Base-by-base conservation (phyloP, 2,113 vertebrate species). In the Pogona vitticeps region DNA sequence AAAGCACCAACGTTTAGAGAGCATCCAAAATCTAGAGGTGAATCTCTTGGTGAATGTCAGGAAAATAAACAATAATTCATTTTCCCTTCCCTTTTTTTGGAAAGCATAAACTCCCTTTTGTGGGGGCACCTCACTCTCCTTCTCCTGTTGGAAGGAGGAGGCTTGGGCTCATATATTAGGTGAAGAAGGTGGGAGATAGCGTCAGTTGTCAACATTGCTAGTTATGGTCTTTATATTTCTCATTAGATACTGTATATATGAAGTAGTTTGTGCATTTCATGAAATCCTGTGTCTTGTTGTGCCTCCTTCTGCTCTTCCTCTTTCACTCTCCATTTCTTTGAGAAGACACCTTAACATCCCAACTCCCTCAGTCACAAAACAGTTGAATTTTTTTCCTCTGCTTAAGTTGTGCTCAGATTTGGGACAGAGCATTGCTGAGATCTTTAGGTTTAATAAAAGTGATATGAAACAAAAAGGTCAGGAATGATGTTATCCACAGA, bases 381-480 rank as follows among this genome's bases (percentile, higher is more conserved):
- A 85, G 56, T 85, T 94, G 46, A 83, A 14, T 90, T 83, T 56
- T 88, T 1, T 31, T 86, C 6, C 88, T 89, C 84, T 85, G 71
- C n/a, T 75, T 79, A 91, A 71, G 10, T 85, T 8, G 80, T 80
- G 80, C 84, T 88, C 23, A 77, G 63, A 82, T n/a, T 88, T 42
- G 79, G 83, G 91, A 90, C 89, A 59, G 91, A 92, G 58, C 86
- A 1, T 23, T 91, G 61, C 83, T 79, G 79, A 90, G 61, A 80
- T 88, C 81, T 82, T 85, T 80, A 84, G 86, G 33, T 92, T 94
- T 93, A 93, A 94, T 93, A 91, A 90, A 91, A 92, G 86, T 58
- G 0, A 76, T 90, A 91, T 89, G 85, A 89, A 92, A 87, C 2
- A 82, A 82, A 95, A 94, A 94, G 88, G 85, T 94, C 1, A 0